These are phyloP conservation scores for Megaceryle maxima DNA, from an alignment of 2,113 vertebrate species.

Conservation along the genomic window DNA sequence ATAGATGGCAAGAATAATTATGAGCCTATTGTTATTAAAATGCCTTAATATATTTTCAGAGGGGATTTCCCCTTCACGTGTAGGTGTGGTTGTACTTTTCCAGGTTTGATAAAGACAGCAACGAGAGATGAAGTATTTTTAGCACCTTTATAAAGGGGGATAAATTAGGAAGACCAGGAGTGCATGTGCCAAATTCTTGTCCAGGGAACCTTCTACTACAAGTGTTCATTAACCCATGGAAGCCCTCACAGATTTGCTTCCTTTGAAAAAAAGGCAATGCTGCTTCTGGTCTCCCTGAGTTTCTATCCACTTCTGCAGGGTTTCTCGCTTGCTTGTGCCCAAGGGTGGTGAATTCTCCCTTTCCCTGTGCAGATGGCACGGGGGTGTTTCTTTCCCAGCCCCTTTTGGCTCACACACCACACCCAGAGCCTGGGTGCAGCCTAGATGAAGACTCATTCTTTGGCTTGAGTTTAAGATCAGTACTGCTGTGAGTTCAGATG, in stretches of 20 bases:
- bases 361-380: not conserved
- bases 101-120: not conserved
- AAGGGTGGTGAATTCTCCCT: not conserved
- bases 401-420: not conserved
- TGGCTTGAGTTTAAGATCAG: not conserved
- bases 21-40: not conserved
- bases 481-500: not conserved
- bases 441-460: not conserved
- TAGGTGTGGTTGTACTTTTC: not conserved
- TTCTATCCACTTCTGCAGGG: not conserved
- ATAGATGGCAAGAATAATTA: not conserved
- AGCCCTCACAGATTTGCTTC: not conserved
- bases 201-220: not conserved
- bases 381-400: not conserved
- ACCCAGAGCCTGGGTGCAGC: not conserved
- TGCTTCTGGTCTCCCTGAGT: not conserved
- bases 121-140: not conserved
- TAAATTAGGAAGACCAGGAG: not conserved
- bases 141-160: not conserved
- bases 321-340: not conserved
- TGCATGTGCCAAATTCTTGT: not conserved
- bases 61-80: not conserved
- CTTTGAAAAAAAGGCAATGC: not conserved
- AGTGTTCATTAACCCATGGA: not conserved
- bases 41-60: not conserved